Evolutionary conservation across 2,888 invertebrate species (phyloP), one percentile per base, ranked within the genome.

Genomic region (Sclerodermus sp.): DNA sequence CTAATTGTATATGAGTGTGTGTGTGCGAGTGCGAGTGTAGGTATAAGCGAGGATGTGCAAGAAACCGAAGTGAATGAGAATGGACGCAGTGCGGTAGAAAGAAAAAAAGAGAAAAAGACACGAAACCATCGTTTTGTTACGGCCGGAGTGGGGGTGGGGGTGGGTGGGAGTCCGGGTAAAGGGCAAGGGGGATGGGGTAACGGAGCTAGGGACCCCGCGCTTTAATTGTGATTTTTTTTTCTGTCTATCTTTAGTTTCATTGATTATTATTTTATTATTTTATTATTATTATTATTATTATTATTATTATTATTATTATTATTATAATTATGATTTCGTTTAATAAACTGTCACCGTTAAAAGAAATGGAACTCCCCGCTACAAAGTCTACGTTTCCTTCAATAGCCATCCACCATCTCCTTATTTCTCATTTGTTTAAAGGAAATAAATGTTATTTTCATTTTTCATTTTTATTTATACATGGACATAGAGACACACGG

Each of bases 301-400:
- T 58, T 57, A 58, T 55, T 60, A 64, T 62, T 65, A 63, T 62
- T 66, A 67, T 64, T 66, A 68, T 65, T 66, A 71, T 65, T 68
- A 73, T 62, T 67, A 73, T 71, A 62, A 71, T 71, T 71, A 74
- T 71, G 59, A 72, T 73, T 74, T 71, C 70, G 73, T 74, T 75
- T 71, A 75, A 75, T 73, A 73, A 74, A 74, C 67, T 73, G 65
- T 73, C 71, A 71, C n/a, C 68, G 73, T 75, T 71, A 64, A 69
- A 70, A 70, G 65, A 67, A 69, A 55, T 15, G 37, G 14, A 13
- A 41, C 3, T 14, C 10, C 3, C 3, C 10, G 5, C 12, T 10
- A 34, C 34, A 4, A 3, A 4, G 3, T 34, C 34, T 12, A 10
- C 12, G 3, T 34, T 34, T 34, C 12, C 34, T 14, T 14, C 12